phyloP scores from a whole-genome alignment of 2,888 invertebrate species.

The Schizotus pectinicornis region DNA sequence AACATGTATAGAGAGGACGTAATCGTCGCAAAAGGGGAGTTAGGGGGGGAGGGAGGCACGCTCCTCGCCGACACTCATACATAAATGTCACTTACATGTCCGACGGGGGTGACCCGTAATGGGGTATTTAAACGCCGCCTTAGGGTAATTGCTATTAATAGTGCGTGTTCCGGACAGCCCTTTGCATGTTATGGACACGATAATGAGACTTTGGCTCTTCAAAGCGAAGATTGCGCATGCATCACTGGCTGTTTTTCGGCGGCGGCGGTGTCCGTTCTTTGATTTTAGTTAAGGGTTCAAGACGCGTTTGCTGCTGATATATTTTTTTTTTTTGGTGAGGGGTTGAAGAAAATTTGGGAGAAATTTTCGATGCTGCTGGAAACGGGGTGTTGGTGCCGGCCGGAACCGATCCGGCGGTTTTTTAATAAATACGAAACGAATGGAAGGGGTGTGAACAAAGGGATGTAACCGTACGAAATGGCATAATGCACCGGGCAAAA shows the following conservation, averaged over 20 bases:
- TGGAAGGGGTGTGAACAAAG: conserved; percentile 46
- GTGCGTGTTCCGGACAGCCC: conserved; percentile 56
- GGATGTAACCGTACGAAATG: conserved; percentile 46
- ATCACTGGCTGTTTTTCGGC: conserved; percentile 28
- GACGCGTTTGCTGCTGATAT: too few species aligned
- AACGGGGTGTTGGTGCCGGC: conserved; percentile 12
- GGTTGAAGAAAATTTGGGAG: too few species aligned
- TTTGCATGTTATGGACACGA: conserved; percentile 57
- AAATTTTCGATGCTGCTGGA: too few species aligned
- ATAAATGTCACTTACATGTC: conserved; percentile 55
- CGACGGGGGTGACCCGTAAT: conserved; percentile 47
- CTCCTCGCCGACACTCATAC: conserved; percentile 40
- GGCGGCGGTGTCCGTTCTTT: too few species aligned
- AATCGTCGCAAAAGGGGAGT: too few species aligned
- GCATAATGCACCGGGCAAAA: conserved; percentile 32
- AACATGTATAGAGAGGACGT: too few species aligned
- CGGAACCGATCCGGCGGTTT: conserved; percentile 18
- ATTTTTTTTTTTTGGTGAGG: too few species aligned
- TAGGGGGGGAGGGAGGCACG: neutral
- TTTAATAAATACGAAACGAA: conserved; percentile 43
- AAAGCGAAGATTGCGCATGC: conserved; percentile 44
- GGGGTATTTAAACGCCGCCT: conserved; percentile 56
- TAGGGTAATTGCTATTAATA: conserved; percentile 57
- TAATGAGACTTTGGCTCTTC: conserved; percentile 53
- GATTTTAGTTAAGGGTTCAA: neutral